Evolutionary conservation across 1,140 invertebrate species (phyloP), one percentile per base, ranked within the genome.

Genomic region (Ceratosolen solmsi): DNA sequence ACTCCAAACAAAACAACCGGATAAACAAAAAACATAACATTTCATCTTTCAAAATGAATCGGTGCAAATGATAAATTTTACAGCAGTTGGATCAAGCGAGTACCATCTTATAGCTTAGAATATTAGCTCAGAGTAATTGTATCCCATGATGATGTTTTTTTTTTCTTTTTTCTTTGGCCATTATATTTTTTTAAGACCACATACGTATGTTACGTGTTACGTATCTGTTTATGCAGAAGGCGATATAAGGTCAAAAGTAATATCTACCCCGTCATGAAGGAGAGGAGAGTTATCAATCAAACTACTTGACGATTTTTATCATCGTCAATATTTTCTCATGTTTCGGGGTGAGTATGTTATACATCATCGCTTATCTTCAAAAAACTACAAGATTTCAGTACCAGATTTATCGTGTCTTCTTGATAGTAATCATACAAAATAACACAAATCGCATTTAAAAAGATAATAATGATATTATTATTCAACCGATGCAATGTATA

Each of bases 221-320:
- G 1, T 3, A 27, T 17, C 30, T 0, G 49, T 27, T 15, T 73
- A 38, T 73, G 9, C 2, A 54, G 27, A 5, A 27, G 20, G 46
- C 17, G 5, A 27, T 30, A 38, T 73, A 36, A 49, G 81, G 83
- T 86, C 82, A 84, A 84, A 87, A 88, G 84, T 87, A 87, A 88
- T 85, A 84, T 80, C 75, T 79, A 80, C 15, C 25, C 13, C 22
- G n/a, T 54, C 30, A 51, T 71, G 56, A 73, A 80, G 38, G 80
- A 46, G 36, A 38, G 36, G 68, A 72, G 54, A 63, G 49, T 41
- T 80, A 83, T 86, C 86, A 83, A 79, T 77, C 80, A 84, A 84
- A 80, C 78, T 83, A 81, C 72, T 30, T 83, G 22, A 54, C 82
- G 75, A 79, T 83, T 83, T 81, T 74, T 56, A 83, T 54, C 68